A percentile compares a stretch with the other conserved stretches of the same genome.
phyloP scores from a whole-genome alignment of 64 coral and sea anemone genomes.

The Stylophora pistillata region DNA sequence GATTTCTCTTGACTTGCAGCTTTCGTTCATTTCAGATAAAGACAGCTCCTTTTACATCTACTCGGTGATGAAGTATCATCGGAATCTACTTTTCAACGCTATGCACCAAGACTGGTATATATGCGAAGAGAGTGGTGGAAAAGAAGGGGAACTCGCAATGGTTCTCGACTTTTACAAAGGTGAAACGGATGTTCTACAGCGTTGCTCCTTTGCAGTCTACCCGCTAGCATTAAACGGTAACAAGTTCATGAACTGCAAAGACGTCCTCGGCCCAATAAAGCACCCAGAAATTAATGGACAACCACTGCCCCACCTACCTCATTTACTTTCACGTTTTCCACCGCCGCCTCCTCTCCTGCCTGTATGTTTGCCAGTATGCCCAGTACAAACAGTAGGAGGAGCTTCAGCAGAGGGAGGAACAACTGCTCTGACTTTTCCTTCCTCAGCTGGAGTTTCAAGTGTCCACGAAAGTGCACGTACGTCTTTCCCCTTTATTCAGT shows the following conservation, averaged over 20 bases:
- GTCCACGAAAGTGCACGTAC: not conserved
- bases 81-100: conserved; percentile 21
- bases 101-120: conserved; percentile 67
- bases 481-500: not conserved
- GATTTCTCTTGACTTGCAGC: not conserved
- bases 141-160: not conserved
- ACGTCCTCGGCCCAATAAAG: conserved; percentile 18
- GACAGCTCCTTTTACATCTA: conserved; percentile 30
- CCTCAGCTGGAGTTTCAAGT: not conserved
- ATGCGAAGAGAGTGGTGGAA: conserved; percentile 24
- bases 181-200: conserved; percentile 15
- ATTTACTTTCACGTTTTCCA: not conserved
- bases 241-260: conserved; percentile 52
- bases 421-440: not conserved
- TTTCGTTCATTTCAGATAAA: conserved; percentile 23
- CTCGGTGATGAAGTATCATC: not conserved
- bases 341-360: not conserved
- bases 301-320: conserved; percentile 19
- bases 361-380: conserved; percentile 13
- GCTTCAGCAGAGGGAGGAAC: not conserved
- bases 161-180: conserved; percentile 37
- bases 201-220: not conserved
- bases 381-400: not conserved
- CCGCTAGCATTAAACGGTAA: not conserved
- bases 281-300: conserved; percentile 6